Percentiles rank a stretch among this genome's conserved stretches.
phyloP scores from a whole-genome alignment of 1,140 invertebrate genomes.

The Nixonia krombeini region DNA sequence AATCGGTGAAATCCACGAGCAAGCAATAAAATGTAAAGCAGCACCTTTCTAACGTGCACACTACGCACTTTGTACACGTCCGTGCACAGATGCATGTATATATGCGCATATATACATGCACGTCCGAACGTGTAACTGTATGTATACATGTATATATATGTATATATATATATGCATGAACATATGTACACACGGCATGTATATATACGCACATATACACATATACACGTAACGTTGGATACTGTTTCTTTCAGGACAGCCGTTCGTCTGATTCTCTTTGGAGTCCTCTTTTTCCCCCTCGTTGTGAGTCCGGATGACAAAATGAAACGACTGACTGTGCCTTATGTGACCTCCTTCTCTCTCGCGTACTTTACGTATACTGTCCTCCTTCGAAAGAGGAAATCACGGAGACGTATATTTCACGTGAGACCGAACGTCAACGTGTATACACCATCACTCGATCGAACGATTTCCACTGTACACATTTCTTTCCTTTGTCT shows the following conservation, averaged over 20 bases:
- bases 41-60: constrained; percentile 13
- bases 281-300: constrained; percentile 10
- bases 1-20: constrained; percentile 46
- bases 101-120: background rate
- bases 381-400: constrained; percentile 5
- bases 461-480: constrained; percentile 17
- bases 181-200: no score
- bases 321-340: constrained; percentile 35
- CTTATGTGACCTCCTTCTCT: constrained; percentile 5
- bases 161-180: no score
- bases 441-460: constrained; percentile 29
- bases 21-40: constrained; percentile 59
- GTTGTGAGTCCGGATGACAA: constrained; percentile 29
- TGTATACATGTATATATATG: background rate
- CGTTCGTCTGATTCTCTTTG: constrained; percentile 5
- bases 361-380: constrained; percentile 10
- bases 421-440: constrained; percentile 33
- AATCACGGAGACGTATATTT: constrained; percentile 40
- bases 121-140: background rate
- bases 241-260: constrained; percentile 6
- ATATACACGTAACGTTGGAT: background rate
- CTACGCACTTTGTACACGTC: constrained; percentile 10
- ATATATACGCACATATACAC: background rate
- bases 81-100: no score
- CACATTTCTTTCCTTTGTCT: constrained; percentile 20